Evolutionary conservation across 1,140 invertebrate species (phyloP), one percentile per base, ranked within the genome.

Genomic region (Halictus rubicundus): DNA sequence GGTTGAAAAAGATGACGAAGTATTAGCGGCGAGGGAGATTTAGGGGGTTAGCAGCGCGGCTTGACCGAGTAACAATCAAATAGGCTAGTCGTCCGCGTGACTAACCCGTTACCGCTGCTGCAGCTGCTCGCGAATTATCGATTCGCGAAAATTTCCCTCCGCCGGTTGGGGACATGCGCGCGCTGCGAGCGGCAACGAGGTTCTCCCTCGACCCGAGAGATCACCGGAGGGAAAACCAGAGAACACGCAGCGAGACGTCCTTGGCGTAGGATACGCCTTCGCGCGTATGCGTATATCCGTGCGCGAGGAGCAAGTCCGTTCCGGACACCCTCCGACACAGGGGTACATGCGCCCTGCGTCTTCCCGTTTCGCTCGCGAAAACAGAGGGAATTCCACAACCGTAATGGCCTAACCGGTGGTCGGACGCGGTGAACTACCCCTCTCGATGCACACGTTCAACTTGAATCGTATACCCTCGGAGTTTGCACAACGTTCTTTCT

Each of bases 111-210:
- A 77, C 82, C 87, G 82, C 82, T 84, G 84, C 80, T 87, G 88
- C 86, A 90, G 90, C 85, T 89, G 90, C 83, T 89, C 72, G 85
- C 84, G 78, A 91, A 90, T 91, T 90, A 92, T 92, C 90, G 90
- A 92, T 92, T 91, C 82, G 81, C 77, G 87, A 84, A 91, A 89
- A 90, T 90, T 90, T 90, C 86, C 80, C 81, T 88, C 85, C 85
- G 78, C 70, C 59, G 69, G 82, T 77, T 32, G 32, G 32, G 79
- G 85, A 85, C 90, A 90, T 90, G 90, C 90, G 90, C 90, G 64
- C 37, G 63, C 6, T 23, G 37, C 32, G 32, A 32, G 37, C 64
- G 42, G 85, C 61, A 74, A 73, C 80, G 76, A 32, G 32, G 32
- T 32, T 32, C 32, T 32, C 80, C 77, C 80, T 61, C 75, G 77